Evolutionary conservation across 2,888 invertebrate species (phyloP).

Genomic region (Hermaeophaga mercurialis): DNA sequence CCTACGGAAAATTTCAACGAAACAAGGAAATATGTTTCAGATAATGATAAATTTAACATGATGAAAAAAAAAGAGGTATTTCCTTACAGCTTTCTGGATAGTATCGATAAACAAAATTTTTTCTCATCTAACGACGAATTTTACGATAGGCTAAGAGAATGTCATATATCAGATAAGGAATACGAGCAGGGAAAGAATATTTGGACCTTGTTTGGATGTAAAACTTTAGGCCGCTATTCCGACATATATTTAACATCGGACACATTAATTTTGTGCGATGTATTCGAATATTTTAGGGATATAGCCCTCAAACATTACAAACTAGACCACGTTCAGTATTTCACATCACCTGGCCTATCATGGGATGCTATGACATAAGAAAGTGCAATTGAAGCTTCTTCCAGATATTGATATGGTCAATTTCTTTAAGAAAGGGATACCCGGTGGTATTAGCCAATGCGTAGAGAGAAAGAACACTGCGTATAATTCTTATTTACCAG

Average conservation of each 20-base stretch:
- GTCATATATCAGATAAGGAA: slow-evolving; percentile 26
- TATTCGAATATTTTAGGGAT: slow-evolving; percentile 3
- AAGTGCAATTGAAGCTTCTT: slow-evolving; percentile 45
- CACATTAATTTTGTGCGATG: background rate
- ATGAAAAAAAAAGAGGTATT: slow-evolving; percentile 4
- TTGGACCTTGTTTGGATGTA: slow-evolving; percentile 2
- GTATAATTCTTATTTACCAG: no score
- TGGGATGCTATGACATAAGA: slow-evolving; percentile 36
- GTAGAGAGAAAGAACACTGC: slow-evolving; percentile 3
- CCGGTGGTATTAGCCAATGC: slow-evolving; percentile 20
- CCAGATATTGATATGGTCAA: slow-evolving; percentile 47
- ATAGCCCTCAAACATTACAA: no score
- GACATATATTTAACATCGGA: slow-evolving; percentile 9
- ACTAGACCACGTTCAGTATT: slow-evolving; percentile 44
- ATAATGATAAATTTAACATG: slow-evolving; percentile 1
- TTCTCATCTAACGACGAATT: slow-evolving; percentile 14
- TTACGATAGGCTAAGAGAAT: slow-evolving; percentile 29
- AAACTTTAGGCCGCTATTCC: slow-evolving; percentile 4
- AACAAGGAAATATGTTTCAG: slow-evolving; percentile 4
- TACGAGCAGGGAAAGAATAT: background rate
- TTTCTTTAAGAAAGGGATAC: slow-evolving; percentile 18
- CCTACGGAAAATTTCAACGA: background rate
- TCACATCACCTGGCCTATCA: slow-evolving; percentile 47
- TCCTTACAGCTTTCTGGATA: slow-evolving; percentile 28
- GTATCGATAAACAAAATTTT: background rate